These are phyloP conservation scores for Muricea muricata DNA, from an alignment of 92 coral and sea anemone species.

Conservation along the genomic window DNA sequence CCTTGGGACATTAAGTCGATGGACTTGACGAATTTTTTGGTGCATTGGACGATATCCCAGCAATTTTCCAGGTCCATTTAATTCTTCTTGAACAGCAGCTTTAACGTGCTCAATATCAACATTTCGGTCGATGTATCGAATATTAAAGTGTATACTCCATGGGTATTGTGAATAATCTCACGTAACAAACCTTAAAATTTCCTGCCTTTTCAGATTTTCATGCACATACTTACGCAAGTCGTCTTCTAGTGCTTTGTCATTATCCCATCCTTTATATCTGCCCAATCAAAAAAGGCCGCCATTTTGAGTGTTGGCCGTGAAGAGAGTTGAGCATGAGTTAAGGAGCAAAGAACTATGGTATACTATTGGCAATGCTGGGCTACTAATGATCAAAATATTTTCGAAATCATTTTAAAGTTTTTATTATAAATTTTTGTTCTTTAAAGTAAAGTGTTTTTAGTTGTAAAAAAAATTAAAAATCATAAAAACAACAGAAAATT, in stretches of 20 bases:
- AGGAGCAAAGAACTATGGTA: too few relatives aligned
- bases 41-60: neutral
- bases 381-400: neutral
- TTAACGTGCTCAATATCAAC: neutral
- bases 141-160: neutral
- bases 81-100: neutral
- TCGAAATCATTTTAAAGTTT: too few relatives aligned
- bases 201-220: too few relatives aligned
- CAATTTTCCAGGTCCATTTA: neutral
- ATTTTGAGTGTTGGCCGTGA: too few relatives aligned
- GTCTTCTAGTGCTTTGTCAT: too few relatives aligned
- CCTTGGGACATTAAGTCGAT: neutral
- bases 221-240: too few relatives aligned
- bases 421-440: neutral
- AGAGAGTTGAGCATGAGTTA: neutral
- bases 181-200: too few relatives aligned
- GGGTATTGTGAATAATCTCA: too few relatives aligned
- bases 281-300: too few relatives aligned
- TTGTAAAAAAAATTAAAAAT: too few relatives aligned
- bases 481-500: neutral
- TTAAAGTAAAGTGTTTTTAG: neutral
- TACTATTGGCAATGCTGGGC: conserved; percentile 15
- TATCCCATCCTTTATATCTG: too few relatives aligned
- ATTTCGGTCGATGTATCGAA: conserved; percentile 1
- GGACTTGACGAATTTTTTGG: neutral